These are phyloP conservation scores for Thumatha senex DNA, from an alignment of 2,888 invertebrate species.

Conservation along the genomic window DNA sequence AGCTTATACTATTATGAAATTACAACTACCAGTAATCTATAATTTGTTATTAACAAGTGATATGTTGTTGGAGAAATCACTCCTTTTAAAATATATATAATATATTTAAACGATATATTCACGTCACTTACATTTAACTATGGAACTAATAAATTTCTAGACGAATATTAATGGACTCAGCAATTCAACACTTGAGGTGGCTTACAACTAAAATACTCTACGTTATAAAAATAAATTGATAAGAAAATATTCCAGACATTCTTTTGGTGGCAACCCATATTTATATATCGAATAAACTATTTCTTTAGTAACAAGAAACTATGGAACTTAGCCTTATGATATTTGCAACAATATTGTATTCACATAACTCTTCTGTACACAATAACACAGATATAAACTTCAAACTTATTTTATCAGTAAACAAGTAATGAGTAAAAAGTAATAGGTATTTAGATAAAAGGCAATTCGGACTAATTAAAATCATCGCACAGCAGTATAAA, in stretches of 20 bases:
- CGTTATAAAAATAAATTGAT: constrained; percentile 67
- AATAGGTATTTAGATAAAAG: too few relatives aligned
- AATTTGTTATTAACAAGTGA: constrained; percentile 82
- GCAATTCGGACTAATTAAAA: too few relatives aligned
- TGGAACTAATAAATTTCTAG: constrained; percentile 62
- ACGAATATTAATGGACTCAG: constrained; percentile 65
- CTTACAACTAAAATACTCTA: constrained; percentile 73
- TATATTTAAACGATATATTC: constrained; percentile 66
- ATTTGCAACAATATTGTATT: neutral
- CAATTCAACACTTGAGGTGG: constrained; percentile 77
- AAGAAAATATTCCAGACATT: constrained; percentile 62
- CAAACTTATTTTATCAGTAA: too few relatives aligned
- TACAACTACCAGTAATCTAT: constrained; percentile 71
- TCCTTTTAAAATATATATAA: constrained; percentile 65
- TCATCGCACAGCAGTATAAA: too few relatives aligned
- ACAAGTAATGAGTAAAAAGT: too few relatives aligned
- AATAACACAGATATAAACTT: too few relatives aligned
- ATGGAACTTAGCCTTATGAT: neutral
- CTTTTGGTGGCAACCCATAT: constrained; percentile 58
- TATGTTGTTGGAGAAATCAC: constrained; percentile 80
- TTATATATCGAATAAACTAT: constrained; percentile 41
- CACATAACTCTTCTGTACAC: too few relatives aligned
- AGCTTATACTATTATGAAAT: constrained; percentile 66
- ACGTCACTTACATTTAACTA: constrained; percentile 57
- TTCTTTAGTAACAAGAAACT: constrained; percentile 36